A percentile compares a stretch with the other conserved stretches of the same genome.
phyloP scores from a whole-genome alignment of 2,888 invertebrate genomes.

The Altica lythri region DNA sequence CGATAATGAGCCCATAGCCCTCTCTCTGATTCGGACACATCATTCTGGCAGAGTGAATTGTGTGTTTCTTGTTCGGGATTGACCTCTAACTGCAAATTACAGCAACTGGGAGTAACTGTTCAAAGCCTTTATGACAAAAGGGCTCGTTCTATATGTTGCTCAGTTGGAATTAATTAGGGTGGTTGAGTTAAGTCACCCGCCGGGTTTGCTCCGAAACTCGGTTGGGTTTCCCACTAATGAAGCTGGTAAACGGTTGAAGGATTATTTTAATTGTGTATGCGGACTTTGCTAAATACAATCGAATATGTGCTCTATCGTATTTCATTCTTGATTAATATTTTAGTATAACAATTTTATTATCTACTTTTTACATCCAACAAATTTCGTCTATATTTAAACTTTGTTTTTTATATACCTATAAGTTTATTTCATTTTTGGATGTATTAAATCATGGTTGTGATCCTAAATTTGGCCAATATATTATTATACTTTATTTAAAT shows the following conservation, averaged over 20 bases:
- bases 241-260: slow-evolving; percentile 20
- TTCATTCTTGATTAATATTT: too few species aligned
- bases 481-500: too few species aligned
- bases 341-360: too few species aligned
- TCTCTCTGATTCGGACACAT: slow-evolving; percentile 41
- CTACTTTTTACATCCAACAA: too few species aligned
- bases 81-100: slow-evolving; percentile 29
- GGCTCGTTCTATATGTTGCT: slow-evolving; percentile 23
- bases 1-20: slow-evolving; percentile 43
- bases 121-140: slow-evolving; percentile 38
- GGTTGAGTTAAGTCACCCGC: slow-evolving; percentile 33
- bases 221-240: slow-evolving; percentile 35
- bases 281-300: slow-evolving; percentile 2
- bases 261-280: slow-evolving; percentile 25
- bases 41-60: slow-evolving; percentile 35
- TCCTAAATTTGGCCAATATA: too few species aligned
- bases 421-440: too few species aligned
- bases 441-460: too few species aligned
- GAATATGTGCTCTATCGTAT: too few species aligned
- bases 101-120: slow-evolving; percentile 28
- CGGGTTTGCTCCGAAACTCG: slow-evolving; percentile 30
- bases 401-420: too few species aligned
- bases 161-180: slow-evolving; percentile 38
- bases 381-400: too few species aligned
- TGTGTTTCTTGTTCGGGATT: slow-evolving; percentile 30